phyloP scores from a whole-genome alignment of 2,888 invertebrate species.

The Anthophora plumipes region DNA sequence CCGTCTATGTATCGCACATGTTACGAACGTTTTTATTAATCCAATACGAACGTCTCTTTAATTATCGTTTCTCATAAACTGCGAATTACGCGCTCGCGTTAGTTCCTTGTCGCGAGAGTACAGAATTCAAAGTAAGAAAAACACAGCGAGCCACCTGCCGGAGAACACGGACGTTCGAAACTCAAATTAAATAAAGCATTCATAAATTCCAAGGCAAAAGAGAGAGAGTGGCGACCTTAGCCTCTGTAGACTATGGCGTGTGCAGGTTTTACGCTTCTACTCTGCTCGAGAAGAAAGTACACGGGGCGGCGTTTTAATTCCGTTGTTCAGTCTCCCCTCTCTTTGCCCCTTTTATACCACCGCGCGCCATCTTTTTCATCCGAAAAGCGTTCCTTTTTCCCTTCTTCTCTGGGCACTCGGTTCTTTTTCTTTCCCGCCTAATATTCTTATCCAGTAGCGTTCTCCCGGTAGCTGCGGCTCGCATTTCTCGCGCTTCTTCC shows the following conservation, averaged over 20 bases:
- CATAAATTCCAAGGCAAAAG: slow-evolving; percentile 69
- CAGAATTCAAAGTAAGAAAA: slow-evolving; percentile 17
- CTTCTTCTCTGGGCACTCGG: slow-evolving; percentile 15
- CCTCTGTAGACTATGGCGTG: not conserved
- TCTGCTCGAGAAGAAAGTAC: slow-evolving; percentile 52
- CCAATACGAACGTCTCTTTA: slow-evolving; percentile 24
- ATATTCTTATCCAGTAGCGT: slow-evolving; percentile 71
- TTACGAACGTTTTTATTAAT: too few relatives aligned
- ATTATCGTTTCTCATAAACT: slow-evolving; percentile 71
- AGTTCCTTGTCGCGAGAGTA: slow-evolving; percentile 28
- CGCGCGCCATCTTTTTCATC: slow-evolving; percentile 51
- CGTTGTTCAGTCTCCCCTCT: slow-evolving; percentile 41
- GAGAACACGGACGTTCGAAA: slow-evolving; percentile 55
- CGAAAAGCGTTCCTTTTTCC: slow-evolving; percentile 32
- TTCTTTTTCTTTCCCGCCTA: slow-evolving; percentile 54
- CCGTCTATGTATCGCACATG: too few relatives aligned
- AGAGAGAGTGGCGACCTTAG: not conserved
- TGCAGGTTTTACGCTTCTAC: slow-evolving; percentile 47
- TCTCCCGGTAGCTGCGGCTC: slow-evolving; percentile 39
- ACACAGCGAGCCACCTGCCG: slow-evolving; percentile 2
- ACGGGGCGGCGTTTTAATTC: slow-evolving; percentile 60
- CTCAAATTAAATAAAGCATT: slow-evolving; percentile 78
- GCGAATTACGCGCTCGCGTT: slow-evolving; percentile 51
- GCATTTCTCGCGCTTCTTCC: slow-evolving; percentile 60
- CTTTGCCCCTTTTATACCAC: not conserved